Conservation (phyloP, 2,797 vertebrate genomes). For the Kryptopterus vitreolus region DNA sequence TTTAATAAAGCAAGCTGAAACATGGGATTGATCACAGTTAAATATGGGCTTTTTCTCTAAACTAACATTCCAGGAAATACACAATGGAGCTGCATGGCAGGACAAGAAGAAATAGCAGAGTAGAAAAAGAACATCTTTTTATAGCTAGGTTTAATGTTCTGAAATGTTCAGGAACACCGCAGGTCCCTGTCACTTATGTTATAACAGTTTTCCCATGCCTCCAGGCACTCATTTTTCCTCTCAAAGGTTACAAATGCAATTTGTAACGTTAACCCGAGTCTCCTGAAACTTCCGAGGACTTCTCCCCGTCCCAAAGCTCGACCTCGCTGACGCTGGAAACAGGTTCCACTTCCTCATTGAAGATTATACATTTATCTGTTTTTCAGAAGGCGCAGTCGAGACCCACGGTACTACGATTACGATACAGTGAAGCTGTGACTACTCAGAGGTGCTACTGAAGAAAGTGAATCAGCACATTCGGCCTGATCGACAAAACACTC, state of each 20-base stretch:
- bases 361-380: background rate
- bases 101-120: too few relatives aligned
- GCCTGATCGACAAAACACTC: background rate
- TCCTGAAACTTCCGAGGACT: background rate
- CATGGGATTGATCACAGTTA: background rate
- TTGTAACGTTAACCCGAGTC: background rate
- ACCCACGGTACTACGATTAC: background rate
- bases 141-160: background rate
- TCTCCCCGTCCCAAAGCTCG: background rate
- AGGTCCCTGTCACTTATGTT: background rate
- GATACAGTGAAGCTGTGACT: background rate
- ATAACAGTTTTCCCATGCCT: background rate
- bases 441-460: background rate
- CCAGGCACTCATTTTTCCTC: background rate
- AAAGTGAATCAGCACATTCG: background rate
- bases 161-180: background rate
- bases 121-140: background rate
- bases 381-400: background rate
- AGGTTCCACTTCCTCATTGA: background rate
- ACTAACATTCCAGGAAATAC: too few relatives aligned
- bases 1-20: background rate
- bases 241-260: background rate
- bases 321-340: background rate
- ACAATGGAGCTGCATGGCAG: too few relatives aligned
- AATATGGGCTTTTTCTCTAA: too few relatives aligned